Base-by-base conservation (phyloP, 2,888 invertebrate species). In the Mesorhabditis sp. region DNA sequence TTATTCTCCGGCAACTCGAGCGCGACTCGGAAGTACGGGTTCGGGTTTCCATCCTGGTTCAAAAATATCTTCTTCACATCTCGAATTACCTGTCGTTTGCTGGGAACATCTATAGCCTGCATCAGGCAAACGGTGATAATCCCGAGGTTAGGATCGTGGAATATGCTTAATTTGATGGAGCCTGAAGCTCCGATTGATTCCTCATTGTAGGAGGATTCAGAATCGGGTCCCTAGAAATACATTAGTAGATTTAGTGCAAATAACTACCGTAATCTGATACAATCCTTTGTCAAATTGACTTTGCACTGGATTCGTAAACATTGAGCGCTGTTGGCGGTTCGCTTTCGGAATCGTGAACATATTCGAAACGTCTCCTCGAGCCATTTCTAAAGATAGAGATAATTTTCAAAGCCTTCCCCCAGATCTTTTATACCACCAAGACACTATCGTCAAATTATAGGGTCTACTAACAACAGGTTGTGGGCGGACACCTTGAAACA, bases 81-180 rank as follows among this genome's bases (percentile, higher is more conserved):
- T 13, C 65, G 43, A 66, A 69, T 70, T 43, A 74, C 76, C 70
- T 83, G 81, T 69, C 83, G 68, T 78, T 72, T 80, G 28, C 82
- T 72, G 4, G 82, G 79, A 41, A 86, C 75, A 69, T 86, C 85
- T n/a, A 90, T 86, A 75, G 90, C 91, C 87, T 91, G 90, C 69
- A 91, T 87, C 6, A 92, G 87, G 71, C 89, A 87, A 6, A 91
- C 90, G 0, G 89, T 90, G 45, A 91, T 88, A 71, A 91, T 87
- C 7, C 90, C 90, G 28, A 90, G 90, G 67, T 90, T 89, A 0
- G 89, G 87, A 85, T 91, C 91, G 83, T 90, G 91, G 45, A 88
- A 86, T 50, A 92, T 85, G 45, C 89, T 88, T 15, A 91, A 86
- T 81, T 91, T 90, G 65, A 92, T 85, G 66, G 89, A 89, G 44